Conservation (phyloP, 2,888 invertebrate species). For the Heliconius ethilla region DNA sequence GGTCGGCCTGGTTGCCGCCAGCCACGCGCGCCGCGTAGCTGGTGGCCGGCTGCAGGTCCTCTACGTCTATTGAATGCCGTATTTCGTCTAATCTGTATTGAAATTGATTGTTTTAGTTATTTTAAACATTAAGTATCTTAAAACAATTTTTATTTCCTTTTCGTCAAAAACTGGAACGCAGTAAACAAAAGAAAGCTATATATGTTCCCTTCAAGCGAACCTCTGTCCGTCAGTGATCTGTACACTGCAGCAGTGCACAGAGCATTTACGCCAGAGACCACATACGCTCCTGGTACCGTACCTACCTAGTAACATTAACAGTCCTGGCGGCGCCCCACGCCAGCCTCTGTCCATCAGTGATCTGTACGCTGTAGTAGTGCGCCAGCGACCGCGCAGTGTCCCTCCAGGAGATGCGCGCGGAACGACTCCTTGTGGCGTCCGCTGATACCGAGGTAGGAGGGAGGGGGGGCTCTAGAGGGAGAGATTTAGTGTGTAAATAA, state of each 20-base stretch:
- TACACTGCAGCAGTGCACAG: not conserved
- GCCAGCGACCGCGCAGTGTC: conserved; percentile 69
- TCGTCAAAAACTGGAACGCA: too few relatives aligned
- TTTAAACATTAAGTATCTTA: not conserved
- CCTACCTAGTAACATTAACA: conserved; percentile 73
- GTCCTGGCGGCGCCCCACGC: conserved; percentile 71
- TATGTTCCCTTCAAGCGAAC: too few relatives aligned
- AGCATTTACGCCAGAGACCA: not conserved
- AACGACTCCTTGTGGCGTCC: conserved; percentile 72
- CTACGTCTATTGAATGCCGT: conserved; percentile 69
- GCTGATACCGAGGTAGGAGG: conserved; percentile 74
- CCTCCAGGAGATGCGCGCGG: conserved; percentile 74
- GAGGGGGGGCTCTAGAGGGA: conserved; percentile 68
- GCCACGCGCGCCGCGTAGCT: conserved; percentile 73
- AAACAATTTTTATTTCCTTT: not conserved
- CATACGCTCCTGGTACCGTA: not conserved
- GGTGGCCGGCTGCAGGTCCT: conserved; percentile 70
- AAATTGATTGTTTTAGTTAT: not conserved
- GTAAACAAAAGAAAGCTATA: too few relatives aligned
- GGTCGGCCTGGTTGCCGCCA: conserved; percentile 74
- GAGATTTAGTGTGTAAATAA: not conserved
- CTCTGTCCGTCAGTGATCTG: conserved; percentile 44
- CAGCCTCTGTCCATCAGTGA: conserved; percentile 64
- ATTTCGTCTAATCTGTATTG: conserved; percentile 65
- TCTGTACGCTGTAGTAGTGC: conserved; percentile 73